A percentile compares a stretch with the other conserved stretches of the same genome.
Evolutionary conservation across 2,113 vertebrate species (phyloP).

Genomic region (Cyphomyrus discorhynchus): DNA sequence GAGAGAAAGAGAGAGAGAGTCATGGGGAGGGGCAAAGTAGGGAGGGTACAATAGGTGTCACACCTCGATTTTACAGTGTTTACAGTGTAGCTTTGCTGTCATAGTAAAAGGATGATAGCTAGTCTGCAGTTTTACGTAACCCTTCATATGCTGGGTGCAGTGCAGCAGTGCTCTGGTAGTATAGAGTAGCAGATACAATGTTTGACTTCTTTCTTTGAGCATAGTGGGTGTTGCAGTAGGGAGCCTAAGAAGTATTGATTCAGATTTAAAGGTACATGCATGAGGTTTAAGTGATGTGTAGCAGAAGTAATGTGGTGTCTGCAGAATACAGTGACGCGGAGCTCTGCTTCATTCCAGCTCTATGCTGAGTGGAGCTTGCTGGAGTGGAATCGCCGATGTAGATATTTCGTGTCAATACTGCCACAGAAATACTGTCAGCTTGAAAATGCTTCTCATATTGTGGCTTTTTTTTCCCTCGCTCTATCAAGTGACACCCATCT

Average conservation of each 20-base stretch:
- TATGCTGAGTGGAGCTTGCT: background rate
- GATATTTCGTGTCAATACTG: background rate
- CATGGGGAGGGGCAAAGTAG: background rate
- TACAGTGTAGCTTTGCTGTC: background rate
- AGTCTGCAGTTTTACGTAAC: background rate
- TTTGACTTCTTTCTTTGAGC: background rate
- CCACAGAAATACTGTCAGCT: background rate
- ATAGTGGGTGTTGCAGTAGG: background rate
- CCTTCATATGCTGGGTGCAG: background rate
- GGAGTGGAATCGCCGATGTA: background rate
- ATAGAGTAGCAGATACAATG: background rate
- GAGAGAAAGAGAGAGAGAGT: background rate
- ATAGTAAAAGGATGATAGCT: background rate
- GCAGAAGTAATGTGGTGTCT: background rate
- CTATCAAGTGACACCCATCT: background rate
- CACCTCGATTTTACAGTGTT: background rate
- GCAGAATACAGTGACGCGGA: background rate
- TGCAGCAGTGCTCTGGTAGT: background rate
- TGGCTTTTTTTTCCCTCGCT: background rate
- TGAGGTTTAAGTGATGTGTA: background rate
- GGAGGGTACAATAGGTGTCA: background rate
- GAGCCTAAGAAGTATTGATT: background rate
- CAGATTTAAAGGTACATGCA: background rate
- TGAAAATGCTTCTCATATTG: background rate
- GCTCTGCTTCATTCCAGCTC: background rate